Percentiles rank a stretch among this genome's conserved stretches.
Evolutionary conservation across 2,113 vertebrate species (phyloP).

Genomic region (Dolichallabes microphthalmus): DNA sequence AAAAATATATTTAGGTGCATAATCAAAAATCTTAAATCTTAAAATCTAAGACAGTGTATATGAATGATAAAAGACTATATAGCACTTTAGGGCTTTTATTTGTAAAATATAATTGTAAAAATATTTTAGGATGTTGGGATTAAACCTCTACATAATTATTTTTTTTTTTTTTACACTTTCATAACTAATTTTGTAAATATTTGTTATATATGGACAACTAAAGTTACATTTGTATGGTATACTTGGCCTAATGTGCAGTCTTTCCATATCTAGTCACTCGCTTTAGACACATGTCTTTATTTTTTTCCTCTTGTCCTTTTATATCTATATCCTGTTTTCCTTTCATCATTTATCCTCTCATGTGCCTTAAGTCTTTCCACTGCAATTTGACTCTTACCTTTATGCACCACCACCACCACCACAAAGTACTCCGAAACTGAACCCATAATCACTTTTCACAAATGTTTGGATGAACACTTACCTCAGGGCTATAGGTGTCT

Average conservation of each 20-base stretch:
- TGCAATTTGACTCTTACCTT: conserved; percentile 57
- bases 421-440: conserved; percentile 21
- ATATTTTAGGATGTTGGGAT: not conserved
- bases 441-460: conserved; percentile 49
- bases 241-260: conserved; percentile 3
- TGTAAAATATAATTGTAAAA: not conserved
- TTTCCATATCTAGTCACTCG: conserved; percentile 35
- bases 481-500: conserved; percentile 50
- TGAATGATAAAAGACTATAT: not conserved
- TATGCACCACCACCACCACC: conserved; percentile 1
- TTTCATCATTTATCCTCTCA: conserved; percentile 53
- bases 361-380: conserved; percentile 48
- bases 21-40: not conserved
- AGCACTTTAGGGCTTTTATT: not conserved
- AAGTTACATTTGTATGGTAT: not conserved
- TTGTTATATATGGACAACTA: not conserved
- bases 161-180: not conserved
- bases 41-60: not conserved
- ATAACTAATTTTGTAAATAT: not conserved
- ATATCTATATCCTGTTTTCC: conserved; percentile 39
- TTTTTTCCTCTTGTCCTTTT: conserved; percentile 36
- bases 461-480: conserved; percentile 60
- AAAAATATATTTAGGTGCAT: not conserved
- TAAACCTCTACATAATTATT: not conserved
- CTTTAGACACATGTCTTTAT: conserved; percentile 31